Percentiles rank a stretch among this genome's conserved stretches.
Conservation (phyloP, 2,113 vertebrate species). For the Burhinus oedicnemus region DNA sequence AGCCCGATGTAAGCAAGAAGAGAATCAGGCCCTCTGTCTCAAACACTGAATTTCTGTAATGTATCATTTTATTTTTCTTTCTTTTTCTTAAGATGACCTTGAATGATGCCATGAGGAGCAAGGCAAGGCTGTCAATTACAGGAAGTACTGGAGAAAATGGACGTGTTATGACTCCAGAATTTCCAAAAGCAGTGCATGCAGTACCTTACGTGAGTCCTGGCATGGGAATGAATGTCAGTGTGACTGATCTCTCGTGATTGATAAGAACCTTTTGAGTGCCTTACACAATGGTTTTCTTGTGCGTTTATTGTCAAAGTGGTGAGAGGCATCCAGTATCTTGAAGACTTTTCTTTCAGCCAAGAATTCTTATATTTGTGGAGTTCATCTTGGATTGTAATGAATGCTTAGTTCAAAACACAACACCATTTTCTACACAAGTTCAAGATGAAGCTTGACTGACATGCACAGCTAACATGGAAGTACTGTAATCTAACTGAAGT, state of each 20-base stretch:
- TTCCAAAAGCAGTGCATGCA: slow-evolving; percentile 98
- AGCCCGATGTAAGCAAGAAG: slow-evolving; percentile 28
- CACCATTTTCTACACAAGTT: slow-evolving; percentile 82
- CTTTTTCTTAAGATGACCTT: slow-evolving; percentile 92
- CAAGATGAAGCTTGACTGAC: slow-evolving; percentile 81
- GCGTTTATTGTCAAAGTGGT: slow-evolving; percentile 85
- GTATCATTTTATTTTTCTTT: slow-evolving; percentile 68
- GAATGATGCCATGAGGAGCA: slow-evolving; percentile 92
- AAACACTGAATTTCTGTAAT: slow-evolving; percentile 51
- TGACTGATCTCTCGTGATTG: slow-evolving; percentile 98
- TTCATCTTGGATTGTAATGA: slow-evolving; percentile 82
- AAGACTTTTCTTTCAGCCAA: slow-evolving; percentile 86
- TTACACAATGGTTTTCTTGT: slow-evolving; percentile 98
- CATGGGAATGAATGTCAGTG: slow-evolving; percentile 99
- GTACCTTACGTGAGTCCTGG: slow-evolving; percentile 96
- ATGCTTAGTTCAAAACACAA: slow-evolving; percentile 77
- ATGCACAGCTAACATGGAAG: slow-evolving; percentile 84
- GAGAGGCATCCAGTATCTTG: slow-evolving; percentile 87
- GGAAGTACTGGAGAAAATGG: slow-evolving; percentile 99
- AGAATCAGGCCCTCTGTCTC: slow-evolving; percentile 48
- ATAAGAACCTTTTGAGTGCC: slow-evolving; percentile 98
- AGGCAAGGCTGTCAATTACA: slow-evolving; percentile 97
- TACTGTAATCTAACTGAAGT: slow-evolving; percentile 80
- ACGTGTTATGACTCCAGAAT: slow-evolving; percentile 97
- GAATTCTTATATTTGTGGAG: slow-evolving; percentile 83